Conservation (phyloP, 2,888 invertebrate genomes). For the Laothoe populi region DNA sequence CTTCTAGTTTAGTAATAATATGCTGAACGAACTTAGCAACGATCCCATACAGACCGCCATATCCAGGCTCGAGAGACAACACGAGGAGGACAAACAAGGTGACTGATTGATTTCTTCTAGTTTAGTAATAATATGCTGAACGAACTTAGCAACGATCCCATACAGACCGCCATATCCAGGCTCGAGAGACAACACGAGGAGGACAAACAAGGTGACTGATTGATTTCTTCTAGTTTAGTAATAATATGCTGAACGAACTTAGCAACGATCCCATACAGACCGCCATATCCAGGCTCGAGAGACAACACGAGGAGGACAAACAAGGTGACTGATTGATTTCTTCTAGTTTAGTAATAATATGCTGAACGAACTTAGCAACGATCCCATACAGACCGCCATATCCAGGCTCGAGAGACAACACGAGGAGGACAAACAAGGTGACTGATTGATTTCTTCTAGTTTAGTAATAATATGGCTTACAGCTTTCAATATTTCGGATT, state of each 20-base stretch:
- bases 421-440: slow-evolving; percentile 97
- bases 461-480: too few relatives aligned
- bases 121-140: slow-evolving; percentile 97
- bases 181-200: slow-evolving; percentile 98
- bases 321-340: slow-evolving; percentile 85
- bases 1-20: slow-evolving; percentile 67
- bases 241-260: slow-evolving; percentile 97
- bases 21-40: slow-evolving; percentile 97
- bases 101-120: slow-evolving; percentile 21
- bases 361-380: slow-evolving; percentile 97
- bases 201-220: slow-evolving; percentile 92
- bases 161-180: slow-evolving; percentile 96
- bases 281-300: slow-evolving; percentile 96
- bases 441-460: slow-evolving; percentile 27
- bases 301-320: slow-evolving; percentile 98
- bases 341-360: too few relatives aligned
- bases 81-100: slow-evolving; percentile 98
- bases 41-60: slow-evolving; percentile 98
- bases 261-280: slow-evolving; percentile 98
- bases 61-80: slow-evolving; percentile 95
- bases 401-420: slow-evolving; percentile 97
- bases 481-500: too few relatives aligned
- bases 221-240: not conserved
- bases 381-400: slow-evolving; percentile 98
- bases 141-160: slow-evolving; percentile 97